phyloP scores from a whole-genome alignment of 2,113 vertebrate genomes.

The Ammodytes dubius region DNA sequence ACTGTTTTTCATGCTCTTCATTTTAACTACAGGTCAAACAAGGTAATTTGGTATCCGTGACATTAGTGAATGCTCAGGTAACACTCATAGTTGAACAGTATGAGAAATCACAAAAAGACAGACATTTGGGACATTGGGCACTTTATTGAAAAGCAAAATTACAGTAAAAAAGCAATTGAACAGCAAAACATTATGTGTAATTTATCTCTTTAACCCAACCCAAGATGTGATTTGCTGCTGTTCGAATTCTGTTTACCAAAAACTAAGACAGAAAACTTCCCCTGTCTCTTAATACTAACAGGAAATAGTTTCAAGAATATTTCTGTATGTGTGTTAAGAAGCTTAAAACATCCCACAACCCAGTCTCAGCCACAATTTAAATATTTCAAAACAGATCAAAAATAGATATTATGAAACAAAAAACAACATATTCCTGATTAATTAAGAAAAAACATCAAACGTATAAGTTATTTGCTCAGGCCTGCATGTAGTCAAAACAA shows the following conservation, averaged over 20 bases:
- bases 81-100: neutral
- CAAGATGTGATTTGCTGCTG: fast-evolving
- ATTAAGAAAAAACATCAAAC: neutral
- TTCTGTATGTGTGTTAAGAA: neutral
- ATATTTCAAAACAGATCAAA: neutral
- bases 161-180: neutral
- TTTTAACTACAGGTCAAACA: neutral
- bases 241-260: neutral
- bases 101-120: neutral
- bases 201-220: neutral
- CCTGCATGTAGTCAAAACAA: neutral
- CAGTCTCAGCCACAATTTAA: neutral
- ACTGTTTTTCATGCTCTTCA: no score
- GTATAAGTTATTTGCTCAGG: neutral
- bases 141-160: constrained; percentile 38
- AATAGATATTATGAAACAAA: neutral
- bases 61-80: neutral
- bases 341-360: neutral
- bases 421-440: neutral
- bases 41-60: neutral
- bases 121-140: neutral
- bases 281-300: neutral
- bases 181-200: neutral
- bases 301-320: neutral
- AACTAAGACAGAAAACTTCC: neutral